Conservation (phyloP, 1,140 invertebrate genomes). For the Trachymyrmex septentrionalis region DNA sequence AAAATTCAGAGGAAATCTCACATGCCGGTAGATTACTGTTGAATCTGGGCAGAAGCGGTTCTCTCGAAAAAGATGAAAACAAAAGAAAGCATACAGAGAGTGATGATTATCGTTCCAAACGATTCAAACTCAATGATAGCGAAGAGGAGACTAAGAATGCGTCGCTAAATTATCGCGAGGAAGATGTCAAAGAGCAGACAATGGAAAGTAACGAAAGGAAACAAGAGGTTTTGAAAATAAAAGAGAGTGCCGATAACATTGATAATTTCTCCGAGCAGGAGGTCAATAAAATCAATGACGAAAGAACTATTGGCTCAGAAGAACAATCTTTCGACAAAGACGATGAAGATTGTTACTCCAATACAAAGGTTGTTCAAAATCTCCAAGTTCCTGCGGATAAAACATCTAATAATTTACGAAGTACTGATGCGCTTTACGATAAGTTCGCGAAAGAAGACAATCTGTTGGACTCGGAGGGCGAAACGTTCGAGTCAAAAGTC, state of each 20-base stretch:
- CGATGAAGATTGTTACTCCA: background rate
- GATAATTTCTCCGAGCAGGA: slow-evolving; percentile 67
- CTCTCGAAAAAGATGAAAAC: slow-evolving; percentile 69
- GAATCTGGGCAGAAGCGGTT: slow-evolving; percentile 71
- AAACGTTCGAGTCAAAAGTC: slow-evolving; percentile 59
- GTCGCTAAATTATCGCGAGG: slow-evolving; percentile 34
- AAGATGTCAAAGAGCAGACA: background rate
- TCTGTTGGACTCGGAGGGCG: slow-evolving; percentile 75
- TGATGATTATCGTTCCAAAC: slow-evolving; percentile 75
- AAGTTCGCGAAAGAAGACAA: slow-evolving; percentile 49
- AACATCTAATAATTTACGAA: background rate
- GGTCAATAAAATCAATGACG: background rate
- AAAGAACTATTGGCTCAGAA: background rate
- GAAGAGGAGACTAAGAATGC: slow-evolving; percentile 33
- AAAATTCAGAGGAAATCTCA: slow-evolving; percentile 78
- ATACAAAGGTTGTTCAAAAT: background rate
- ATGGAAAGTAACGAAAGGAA: background rate
- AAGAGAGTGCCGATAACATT: slow-evolving; percentile 42
- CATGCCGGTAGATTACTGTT: slow-evolving; percentile 71
- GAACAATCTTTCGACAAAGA: background rate
- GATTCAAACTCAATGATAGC: slow-evolving; percentile 52
- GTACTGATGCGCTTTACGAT: background rate
- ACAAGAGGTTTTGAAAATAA: slow-evolving; percentile 18
- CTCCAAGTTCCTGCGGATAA: background rate
- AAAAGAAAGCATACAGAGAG: slow-evolving; percentile 80